Evolutionary conservation across 2,888 invertebrate species (phyloP), one percentile per base, ranked within the genome.

Genomic region (Temnothorax ravouxi): DNA sequence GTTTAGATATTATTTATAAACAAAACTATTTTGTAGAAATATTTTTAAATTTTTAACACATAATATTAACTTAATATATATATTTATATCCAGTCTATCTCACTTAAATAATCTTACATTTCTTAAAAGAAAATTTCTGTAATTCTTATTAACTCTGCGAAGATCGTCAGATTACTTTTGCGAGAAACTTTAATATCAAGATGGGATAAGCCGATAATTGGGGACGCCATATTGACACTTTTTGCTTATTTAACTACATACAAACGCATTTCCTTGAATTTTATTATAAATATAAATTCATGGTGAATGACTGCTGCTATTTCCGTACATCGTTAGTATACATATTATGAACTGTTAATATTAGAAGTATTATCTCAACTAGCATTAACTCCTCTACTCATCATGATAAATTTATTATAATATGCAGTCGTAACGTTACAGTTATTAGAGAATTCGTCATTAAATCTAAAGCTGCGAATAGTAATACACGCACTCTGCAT

Each of bases 241-340:
- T 56, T 59, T 34, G 59, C 38, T 80, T 59, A 44, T 21, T 59
- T 71, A 80, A 61, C 25, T 38, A 71, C 34, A 59, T 59, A 59
- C 59, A 79, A 34, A 69, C 34, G 44, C n/a, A 8, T 66, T 15
- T 34, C 25, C 29, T 41, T 9, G 8, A 44, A 59, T 50, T 80
- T 80, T 80, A 71, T 79, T 52, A 64, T 52, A 79, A 79, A 79
- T 79, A 56, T 59, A 69, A 67, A 66, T 76, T 76, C 44, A 56
- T 29, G 8, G 11, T n/a, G n/a, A 25, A 15, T 2, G 41, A n/a
- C 8, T 62, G 62, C 8, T 62, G 62, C 34, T 44, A n/a, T 56
- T 74, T 56, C 18, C 44, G 61, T n/a, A 61, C 44, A 54, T 38
- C 50, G 61, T 61, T 47, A 75, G 34, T 34, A 44, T 34, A 44